Evolutionary conservation across 2,797 vertebrate genomes (phyloP).

Genomic region (Cetoscarus ocellatus): DNA sequence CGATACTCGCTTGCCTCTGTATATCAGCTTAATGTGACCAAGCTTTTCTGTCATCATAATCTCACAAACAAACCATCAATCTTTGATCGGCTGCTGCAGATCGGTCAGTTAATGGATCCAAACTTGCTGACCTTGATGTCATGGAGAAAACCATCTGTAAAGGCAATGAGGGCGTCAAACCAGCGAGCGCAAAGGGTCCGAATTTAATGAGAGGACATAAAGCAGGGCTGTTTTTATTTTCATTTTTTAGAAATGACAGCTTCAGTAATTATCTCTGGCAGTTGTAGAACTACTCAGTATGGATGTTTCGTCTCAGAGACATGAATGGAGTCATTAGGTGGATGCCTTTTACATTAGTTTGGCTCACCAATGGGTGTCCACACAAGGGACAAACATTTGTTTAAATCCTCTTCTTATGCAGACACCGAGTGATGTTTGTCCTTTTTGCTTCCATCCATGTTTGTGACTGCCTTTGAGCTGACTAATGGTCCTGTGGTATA

Average conservation of each 20-base stretch:
- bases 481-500: too few relatives aligned
- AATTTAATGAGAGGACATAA: conserved; percentile 24
- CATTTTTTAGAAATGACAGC: conserved; percentile 45
- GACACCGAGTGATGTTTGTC: too few relatives aligned
- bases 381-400: too few relatives aligned
- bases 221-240: conserved; percentile 16
- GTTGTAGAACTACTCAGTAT: conserved; percentile 27
- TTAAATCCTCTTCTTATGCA: too few relatives aligned
- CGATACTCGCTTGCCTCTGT: conserved; percentile 21
- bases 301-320: conserved; percentile 13
- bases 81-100: conserved; percentile 15
- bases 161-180: conserved; percentile 21
- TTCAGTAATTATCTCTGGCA: conserved; percentile 45
- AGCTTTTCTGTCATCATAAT: conserved; percentile 39
- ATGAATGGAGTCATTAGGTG: conserved; percentile 15
- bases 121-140: conserved; percentile 51
- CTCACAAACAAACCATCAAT: conserved; percentile 36
- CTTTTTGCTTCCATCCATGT: too few relatives aligned
- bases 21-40: background rate
- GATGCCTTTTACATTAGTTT: conserved; percentile 7
- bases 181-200: conserved; percentile 23
- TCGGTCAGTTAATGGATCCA: conserved; percentile 38
- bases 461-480: too few relatives aligned
- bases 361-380: too few relatives aligned
- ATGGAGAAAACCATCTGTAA: conserved; percentile 53